Conservation (phyloP, 1,140 invertebrate species). For the Ridgeia piscesae region DNA sequence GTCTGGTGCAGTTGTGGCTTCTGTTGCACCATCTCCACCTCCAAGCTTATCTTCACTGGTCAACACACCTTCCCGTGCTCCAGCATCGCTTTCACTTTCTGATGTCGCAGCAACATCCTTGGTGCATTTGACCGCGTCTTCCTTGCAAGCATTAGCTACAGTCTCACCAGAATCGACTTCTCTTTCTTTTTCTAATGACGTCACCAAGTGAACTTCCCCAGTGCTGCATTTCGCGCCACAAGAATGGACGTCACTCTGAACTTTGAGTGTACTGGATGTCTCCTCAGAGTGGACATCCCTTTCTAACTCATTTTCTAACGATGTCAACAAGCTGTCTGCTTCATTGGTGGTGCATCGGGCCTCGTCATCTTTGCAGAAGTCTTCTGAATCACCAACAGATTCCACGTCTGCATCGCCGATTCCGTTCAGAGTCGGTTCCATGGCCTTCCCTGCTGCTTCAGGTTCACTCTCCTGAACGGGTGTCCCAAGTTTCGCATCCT, state of each 20-base stretch:
- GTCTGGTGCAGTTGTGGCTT: not conserved
- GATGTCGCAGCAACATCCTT: not conserved
- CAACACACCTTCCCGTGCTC: not conserved
- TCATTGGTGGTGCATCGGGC: not conserved
- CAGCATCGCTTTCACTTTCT: not conserved
- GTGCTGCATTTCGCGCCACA: not conserved
- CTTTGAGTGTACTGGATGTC: too few species aligned
- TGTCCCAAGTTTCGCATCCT: not conserved
- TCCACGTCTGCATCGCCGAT: not conserved
- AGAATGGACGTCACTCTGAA: too few species aligned
- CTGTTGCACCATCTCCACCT: not conserved
- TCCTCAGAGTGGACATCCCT: not conserved
- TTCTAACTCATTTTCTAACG: not conserved
- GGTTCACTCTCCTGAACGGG: not conserved
- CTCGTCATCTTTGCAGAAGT: not conserved
- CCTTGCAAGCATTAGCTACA: not conserved
- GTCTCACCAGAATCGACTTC: not conserved
- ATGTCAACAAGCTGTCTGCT: not conserved
- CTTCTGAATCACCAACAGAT: not conserved
- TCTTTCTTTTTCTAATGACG: not conserved
- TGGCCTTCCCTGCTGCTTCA: not conserved
- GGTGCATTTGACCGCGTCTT: not conserved
- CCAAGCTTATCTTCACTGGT: not conserved
- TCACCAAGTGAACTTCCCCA: not conserved
- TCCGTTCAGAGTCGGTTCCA: not conserved